Conservation (phyloP, 2,113 vertebrate species). For the Ictalurus punctatus region DNA sequence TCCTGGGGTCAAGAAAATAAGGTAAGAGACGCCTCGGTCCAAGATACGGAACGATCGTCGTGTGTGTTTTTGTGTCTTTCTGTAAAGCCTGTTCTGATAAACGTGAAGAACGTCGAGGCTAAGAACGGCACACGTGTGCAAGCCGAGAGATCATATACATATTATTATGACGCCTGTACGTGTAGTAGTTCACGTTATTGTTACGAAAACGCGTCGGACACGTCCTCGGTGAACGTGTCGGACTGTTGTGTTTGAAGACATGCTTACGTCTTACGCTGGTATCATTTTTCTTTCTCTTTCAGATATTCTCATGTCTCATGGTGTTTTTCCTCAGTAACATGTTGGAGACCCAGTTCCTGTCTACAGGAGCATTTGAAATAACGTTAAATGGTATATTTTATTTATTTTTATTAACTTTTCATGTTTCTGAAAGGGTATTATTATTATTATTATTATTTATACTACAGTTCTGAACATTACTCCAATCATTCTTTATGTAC, state of each 20-base stretch:
- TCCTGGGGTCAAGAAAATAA: conserved; percentile 79
- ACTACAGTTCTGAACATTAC: background rate
- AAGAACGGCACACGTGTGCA: background rate
- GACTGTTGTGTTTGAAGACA: no score
- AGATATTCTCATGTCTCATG: conserved; percentile 80
- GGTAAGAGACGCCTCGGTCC: conserved; percentile 51
- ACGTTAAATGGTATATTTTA: conserved; percentile 67
- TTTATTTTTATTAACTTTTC: background rate
- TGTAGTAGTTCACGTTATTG: background rate
- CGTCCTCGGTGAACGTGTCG: background rate
- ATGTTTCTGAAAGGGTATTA: background rate
- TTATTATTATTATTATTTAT: background rate
- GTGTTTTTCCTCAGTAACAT: conserved; percentile 77
- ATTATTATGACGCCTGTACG: background rate
- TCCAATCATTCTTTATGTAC: background rate
- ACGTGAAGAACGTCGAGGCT: background rate
- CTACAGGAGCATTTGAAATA: conserved; percentile 76
- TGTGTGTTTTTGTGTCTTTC: background rate
- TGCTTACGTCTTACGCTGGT: background rate
- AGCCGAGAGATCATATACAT: background rate
- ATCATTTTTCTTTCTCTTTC: conserved; percentile 34
- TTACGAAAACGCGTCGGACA: no score
- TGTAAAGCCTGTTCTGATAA: background rate
- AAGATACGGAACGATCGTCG: background rate
- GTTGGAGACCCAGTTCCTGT: conserved; percentile 77